Evolutionary conservation across 2,113 vertebrate genomes (phyloP), one percentile per base, ranked within the genome.

Genomic region (Theropithecus gelada): DNA sequence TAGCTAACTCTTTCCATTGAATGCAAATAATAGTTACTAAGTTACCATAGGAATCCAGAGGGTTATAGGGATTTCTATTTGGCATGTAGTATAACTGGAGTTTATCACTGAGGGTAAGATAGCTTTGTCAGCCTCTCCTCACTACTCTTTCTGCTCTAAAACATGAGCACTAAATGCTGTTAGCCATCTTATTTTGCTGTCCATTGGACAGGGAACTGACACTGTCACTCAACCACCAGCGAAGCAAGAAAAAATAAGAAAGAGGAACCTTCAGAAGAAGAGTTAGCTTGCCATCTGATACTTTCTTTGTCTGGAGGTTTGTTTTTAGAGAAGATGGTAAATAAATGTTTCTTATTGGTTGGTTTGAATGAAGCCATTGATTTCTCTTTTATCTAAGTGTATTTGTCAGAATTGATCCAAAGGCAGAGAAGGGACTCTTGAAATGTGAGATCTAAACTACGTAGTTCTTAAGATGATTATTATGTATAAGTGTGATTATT

Each of bases 321-420:
- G 38, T 88, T 59, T 89, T 52, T 55, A 70, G 38, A 76, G 35
- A 89, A 72, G 20, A 66, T 86, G 22, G 72, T 76, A 48, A 61
- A 52, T 88, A 70, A 91, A 23, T 75, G 30, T 72, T 94, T 90
- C 59, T 95, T 59, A 6, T 14, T 88, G 17, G 66, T 14, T 95
- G n/a, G 14, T 57, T 83, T 59, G 40, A 91, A 85, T 35, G 55
- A 92, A 87, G 14, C 13, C 40, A 79, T 3, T 48, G 40, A 64
- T 38, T 57, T 83, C 30, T 86, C 43, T 14, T 92, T 95, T 70
- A 91, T 40, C 23, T 48, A 72, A 40, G 3, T 43, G 10, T 81
- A 25, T 82, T 91, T 80, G 32, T 91, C 25, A 96, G 57, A 84
- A 92, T 25, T 95, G 25, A 94, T 50, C 14, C 40, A 92, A 23